Conservation (phyloP, 2,113 vertebrate genomes). For the Hypocryptadius cinnamomeus region DNA sequence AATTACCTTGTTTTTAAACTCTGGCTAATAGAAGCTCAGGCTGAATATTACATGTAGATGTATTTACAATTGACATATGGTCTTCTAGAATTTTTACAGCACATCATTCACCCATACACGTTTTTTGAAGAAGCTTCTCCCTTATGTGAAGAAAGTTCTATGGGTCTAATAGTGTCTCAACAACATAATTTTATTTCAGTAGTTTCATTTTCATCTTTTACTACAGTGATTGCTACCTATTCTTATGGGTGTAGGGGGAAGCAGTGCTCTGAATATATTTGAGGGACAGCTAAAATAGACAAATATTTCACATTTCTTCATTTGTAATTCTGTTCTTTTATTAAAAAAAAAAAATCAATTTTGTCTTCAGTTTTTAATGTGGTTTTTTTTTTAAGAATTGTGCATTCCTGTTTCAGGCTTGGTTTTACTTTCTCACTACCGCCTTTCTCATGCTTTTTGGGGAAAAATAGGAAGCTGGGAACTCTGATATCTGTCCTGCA, state of each 20-base stretch:
- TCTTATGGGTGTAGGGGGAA: neutral
- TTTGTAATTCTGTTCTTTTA: neutral
- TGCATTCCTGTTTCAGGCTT: neutral
- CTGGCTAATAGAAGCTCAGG: neutral
- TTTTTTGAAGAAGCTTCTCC: neutral
- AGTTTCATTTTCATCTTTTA: neutral
- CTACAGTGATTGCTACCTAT: neutral
- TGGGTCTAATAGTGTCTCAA: neutral
- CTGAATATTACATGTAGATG: neutral
- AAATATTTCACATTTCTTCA: neutral
- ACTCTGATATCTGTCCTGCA: neutral
- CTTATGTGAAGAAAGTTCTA: neutral
- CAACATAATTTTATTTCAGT: neutral
- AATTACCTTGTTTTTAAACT: neutral
- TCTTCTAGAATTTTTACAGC: neutral
- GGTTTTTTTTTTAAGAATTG: neutral
- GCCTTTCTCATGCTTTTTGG: neutral
- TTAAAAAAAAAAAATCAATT: neutral
- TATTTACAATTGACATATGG: neutral
- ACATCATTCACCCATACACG: neutral
- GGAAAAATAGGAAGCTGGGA: neutral
- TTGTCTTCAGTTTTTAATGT: neutral
- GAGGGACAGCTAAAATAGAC: neutral
- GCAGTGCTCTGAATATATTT: neutral
- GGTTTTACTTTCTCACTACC: neutral